These are phyloP conservation scores for Stictonetta naevosa DNA, from an alignment of 2,113 vertebrate species.

Conservation along the genomic window DNA sequence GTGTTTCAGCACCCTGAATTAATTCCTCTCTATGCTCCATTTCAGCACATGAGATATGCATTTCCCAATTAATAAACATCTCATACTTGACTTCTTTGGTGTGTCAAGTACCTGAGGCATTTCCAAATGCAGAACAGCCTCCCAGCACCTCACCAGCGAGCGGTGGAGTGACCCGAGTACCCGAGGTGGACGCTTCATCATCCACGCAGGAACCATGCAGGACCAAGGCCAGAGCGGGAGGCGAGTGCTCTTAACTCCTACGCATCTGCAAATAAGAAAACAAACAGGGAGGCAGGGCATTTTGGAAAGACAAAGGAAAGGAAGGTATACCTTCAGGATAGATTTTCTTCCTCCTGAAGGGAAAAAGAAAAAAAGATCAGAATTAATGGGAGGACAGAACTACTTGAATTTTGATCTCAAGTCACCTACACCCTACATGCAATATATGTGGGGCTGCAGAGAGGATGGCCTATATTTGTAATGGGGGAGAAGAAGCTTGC, in stretches of 20 bases:
- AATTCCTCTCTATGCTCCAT: not conserved
- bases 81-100: not conserved
- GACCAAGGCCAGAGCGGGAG: not conserved
- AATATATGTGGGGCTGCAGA: too few species aligned
- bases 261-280: not conserved
- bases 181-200: not conserved
- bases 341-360: not conserved
- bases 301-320: not conserved
- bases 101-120: not conserved
- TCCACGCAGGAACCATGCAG: not conserved
- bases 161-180: not conserved
- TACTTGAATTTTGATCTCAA: not conserved
- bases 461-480: too few species aligned
- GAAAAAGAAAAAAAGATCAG: not conserved
- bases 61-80: slow-evolving; percentile 44
- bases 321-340: not conserved
- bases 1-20: not conserved
- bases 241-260: not conserved
- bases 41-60: not conserved
- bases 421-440: too few species aligned
- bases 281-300: not conserved
- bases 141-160: not conserved
- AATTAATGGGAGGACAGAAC: not conserved
- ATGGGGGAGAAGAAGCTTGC: too few species aligned
- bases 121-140: not conserved